Base-by-base conservation (phyloP, 23 tunicate genomes). In the Diplosoma virens region DNA sequence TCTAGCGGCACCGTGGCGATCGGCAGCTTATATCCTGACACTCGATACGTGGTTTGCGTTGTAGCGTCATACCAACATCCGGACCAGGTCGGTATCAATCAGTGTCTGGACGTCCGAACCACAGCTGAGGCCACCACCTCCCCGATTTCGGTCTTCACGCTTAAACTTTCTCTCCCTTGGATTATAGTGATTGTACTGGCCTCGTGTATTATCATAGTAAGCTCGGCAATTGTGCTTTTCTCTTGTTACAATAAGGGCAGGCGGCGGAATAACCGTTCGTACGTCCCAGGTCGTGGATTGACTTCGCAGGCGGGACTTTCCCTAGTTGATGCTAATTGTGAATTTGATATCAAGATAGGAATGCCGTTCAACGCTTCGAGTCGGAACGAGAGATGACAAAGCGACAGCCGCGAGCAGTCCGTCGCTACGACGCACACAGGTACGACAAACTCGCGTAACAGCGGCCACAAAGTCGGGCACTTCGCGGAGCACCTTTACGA, bases 351-450 rank as follows among this genome's bases (percentile, higher is more conserved):
- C 66, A 80, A 86, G 35, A 28, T 84, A 37, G 75, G 79, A 73
- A 61, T 67, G 25, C 78, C 71, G 4, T 59, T 37, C 2, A 81
- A 82, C 23, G 9, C 75, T 1, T 25, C 59, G 31, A 75, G 72
- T 32, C 82, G 67, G 33, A 75, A 76, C 32, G 88, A 83, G 67
- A 76, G 82, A 77, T 84, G 70, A 23, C 77, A 77, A 48, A 77
- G 89, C 66, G 89, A 84, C 71, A 84, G 89, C 55, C 82, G 80
- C 78, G 89, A 77, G 71, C 82, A 84, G 66, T 64, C 89, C 0
- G 24, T 78, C 41, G 28, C 77, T 9, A 80, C 85, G 17, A 78
- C 83, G 5, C 73, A 65, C 24, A 80, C 85, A 16, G 85, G 77
- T 23, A 82, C 86, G 20, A 41, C 67, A 32, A 77, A 82, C 60